phyloP scores from a whole-genome alignment of 1,140 invertebrate species.

The Lasioglossum albipes region DNA sequence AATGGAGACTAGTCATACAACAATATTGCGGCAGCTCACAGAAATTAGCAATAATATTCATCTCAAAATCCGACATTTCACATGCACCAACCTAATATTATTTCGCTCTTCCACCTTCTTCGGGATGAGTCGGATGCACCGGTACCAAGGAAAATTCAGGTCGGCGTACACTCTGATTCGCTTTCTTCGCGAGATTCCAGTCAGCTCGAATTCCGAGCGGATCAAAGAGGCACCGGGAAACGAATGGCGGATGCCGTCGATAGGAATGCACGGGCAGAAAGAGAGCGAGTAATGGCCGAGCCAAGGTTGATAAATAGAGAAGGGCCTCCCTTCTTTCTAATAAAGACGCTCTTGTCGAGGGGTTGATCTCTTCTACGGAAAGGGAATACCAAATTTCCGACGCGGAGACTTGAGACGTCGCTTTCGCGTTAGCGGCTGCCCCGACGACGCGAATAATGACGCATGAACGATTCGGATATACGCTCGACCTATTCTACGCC shows the following conservation, averaged over 20 bases:
- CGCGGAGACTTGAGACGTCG: constrained; percentile 66
- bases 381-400: constrained; percentile 77
- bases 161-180: constrained; percentile 24
- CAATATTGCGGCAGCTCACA: too few relatives aligned
- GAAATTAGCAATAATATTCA: too few relatives aligned
- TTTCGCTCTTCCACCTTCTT: too few relatives aligned
- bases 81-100: too few relatives aligned
- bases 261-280: constrained; percentile 66
- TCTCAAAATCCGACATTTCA: too few relatives aligned
- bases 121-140: too few relatives aligned
- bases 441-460: constrained; percentile 46
- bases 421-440: constrained; percentile 35
- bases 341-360: constrained; percentile 79
- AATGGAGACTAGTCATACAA: too few relatives aligned
- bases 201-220: constrained; percentile 54
- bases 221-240: constrained; percentile 49
- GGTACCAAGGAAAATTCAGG: neutral
- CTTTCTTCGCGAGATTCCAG: constrained; percentile 3
- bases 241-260: constrained; percentile 53
- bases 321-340: constrained; percentile 76
- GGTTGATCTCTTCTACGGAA: constrained; percentile 76
- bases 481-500: constrained; percentile 11
- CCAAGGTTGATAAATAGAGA: constrained; percentile 77
- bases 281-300: constrained; percentile 65
- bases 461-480: constrained; percentile 51